phyloP scores from a whole-genome alignment of 2,888 invertebrate species.

The Herminia tarsipennalis region DNA sequence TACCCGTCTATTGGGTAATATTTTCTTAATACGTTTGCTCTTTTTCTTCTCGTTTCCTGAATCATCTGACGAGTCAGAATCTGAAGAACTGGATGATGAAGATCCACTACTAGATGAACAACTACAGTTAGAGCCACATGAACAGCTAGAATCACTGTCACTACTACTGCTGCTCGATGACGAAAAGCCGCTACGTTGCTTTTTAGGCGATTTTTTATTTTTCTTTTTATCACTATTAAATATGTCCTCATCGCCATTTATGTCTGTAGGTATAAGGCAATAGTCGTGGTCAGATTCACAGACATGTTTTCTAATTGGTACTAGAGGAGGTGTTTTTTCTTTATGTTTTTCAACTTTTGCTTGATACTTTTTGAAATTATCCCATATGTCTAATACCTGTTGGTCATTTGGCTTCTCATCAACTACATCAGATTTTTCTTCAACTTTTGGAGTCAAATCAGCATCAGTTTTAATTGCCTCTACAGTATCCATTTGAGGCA shows the following conservation, averaged over 20 bases:
- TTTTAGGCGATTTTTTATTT: slow-evolving; percentile 80
- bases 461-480: slow-evolving; percentile 28
- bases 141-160: slow-evolving; percentile 91
- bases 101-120: slow-evolving; percentile 91
- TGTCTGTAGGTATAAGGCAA: slow-evolving; percentile 83
- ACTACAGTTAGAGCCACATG: slow-evolving; percentile 93
- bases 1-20: slow-evolving; percentile 65
- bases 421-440: slow-evolving; percentile 56
- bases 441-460: slow-evolving; percentile 44
- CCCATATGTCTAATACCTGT: slow-evolving; percentile 90
- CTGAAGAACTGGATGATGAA: slow-evolving; percentile 86
- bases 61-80: slow-evolving; percentile 78
- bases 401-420: slow-evolving; percentile 85
- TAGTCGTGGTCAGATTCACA: slow-evolving; percentile 92
- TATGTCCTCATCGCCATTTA: slow-evolving; percentile 77
- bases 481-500: slow-evolving; percentile 33
- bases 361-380: slow-evolving; percentile 91
- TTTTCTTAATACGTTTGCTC: slow-evolving; percentile 64
- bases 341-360: slow-evolving; percentile 87
- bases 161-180: slow-evolving; percentile 92
- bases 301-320: slow-evolving; percentile 84
- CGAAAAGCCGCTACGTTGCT: slow-evolving; percentile 81
- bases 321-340: slow-evolving; percentile 76
- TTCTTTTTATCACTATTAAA: slow-evolving; percentile 76
- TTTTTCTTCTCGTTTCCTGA: slow-evolving; percentile 70